A percentile compares a stretch with the other conserved stretches of the same genome.
phyloP scores from a whole-genome alignment of 2,888 invertebrate species.

The Azorinus chamasolen region DNA sequence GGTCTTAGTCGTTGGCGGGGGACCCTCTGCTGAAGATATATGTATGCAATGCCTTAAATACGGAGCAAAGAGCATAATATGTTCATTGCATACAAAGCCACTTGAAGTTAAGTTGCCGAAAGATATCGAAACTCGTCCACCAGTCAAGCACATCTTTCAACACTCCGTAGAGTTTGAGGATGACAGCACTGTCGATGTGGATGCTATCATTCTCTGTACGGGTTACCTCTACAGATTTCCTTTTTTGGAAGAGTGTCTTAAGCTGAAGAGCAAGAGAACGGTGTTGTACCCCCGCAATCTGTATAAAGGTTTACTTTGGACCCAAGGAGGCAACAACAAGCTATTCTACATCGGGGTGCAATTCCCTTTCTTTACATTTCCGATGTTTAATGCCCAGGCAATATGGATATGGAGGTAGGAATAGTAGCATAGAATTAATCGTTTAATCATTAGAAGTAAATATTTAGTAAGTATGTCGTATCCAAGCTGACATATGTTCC shows the following conservation, averaged over 20 bases:
- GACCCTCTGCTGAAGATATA: constrained; percentile 49
- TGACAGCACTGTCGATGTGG: too few relatives aligned
- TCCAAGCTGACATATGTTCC: too few relatives aligned
- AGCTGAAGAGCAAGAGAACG: too few relatives aligned
- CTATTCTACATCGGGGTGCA: constrained; percentile 2
- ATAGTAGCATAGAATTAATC: too few relatives aligned
- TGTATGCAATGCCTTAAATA: constrained; percentile 41
- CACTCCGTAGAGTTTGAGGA: too few relatives aligned
- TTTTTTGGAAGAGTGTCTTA: too few relatives aligned
- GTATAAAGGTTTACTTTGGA: background rate
- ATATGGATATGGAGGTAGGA: too few relatives aligned
- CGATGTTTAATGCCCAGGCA: background rate
- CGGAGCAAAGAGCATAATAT: constrained; percentile 35
- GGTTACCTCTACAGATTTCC: too few relatives aligned
- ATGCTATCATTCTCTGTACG: too few relatives aligned
- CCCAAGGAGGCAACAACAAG: background rate
- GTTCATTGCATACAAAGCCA: constrained; percentile 32
- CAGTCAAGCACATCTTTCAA: background rate
- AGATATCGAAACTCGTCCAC: constrained; percentile 46
- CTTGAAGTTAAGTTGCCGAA: constrained; percentile 47
- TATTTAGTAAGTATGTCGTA: too few relatives aligned
- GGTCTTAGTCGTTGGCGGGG: constrained; percentile 41
- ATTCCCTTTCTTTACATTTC: background rate
- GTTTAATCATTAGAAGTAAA: too few relatives aligned
- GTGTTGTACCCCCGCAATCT: too few relatives aligned